Evolutionary conservation across 2,888 invertebrate genomes (phyloP).

Genomic region (Bugula neritina): DNA sequence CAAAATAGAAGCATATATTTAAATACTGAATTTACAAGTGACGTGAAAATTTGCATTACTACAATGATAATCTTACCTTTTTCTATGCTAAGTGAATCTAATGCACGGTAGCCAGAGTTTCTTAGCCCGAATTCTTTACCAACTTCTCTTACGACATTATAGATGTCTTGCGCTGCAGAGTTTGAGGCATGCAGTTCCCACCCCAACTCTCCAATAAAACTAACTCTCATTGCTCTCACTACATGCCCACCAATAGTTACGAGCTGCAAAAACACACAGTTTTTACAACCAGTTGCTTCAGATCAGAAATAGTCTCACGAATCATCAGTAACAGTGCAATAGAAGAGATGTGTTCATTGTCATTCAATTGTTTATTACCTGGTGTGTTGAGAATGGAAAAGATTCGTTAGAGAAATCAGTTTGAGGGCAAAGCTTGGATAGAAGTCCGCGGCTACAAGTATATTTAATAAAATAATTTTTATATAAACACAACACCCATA

Average conservation of each 20-base stretch:
- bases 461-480: neutral
- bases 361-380: too few species aligned
- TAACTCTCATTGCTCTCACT: conserved; percentile 67
- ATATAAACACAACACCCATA: neutral
- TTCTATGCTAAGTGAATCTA: conserved; percentile 79
- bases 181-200: conserved; percentile 80
- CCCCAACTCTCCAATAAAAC: conserved; percentile 81
- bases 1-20: too few species aligned
- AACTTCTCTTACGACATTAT: conserved; percentile 60
- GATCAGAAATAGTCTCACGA: too few species aligned
- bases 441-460: conserved; percentile 34
- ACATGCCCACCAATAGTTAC: conserved; percentile 54
- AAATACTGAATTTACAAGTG: too few species aligned
- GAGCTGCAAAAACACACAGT: conserved; percentile 47
- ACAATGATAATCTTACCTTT: too few species aligned
- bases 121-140: conserved; percentile 63
- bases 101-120: conserved; percentile 77
- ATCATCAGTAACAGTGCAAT: too few species aligned
- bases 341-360: too few species aligned
- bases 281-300: too few species aligned
- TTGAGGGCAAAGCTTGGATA: conserved; percentile 32
- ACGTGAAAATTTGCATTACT: too few species aligned
- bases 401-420: conserved; percentile 55
- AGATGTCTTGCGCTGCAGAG: conserved; percentile 63
- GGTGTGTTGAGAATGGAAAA: conserved; percentile 63